A percentile compares a stretch with the other conserved stretches of the same genome.
phyloP scores from a whole-genome alignment of 2,797 vertebrate species.

The Sarcophilus harrisii region DNA sequence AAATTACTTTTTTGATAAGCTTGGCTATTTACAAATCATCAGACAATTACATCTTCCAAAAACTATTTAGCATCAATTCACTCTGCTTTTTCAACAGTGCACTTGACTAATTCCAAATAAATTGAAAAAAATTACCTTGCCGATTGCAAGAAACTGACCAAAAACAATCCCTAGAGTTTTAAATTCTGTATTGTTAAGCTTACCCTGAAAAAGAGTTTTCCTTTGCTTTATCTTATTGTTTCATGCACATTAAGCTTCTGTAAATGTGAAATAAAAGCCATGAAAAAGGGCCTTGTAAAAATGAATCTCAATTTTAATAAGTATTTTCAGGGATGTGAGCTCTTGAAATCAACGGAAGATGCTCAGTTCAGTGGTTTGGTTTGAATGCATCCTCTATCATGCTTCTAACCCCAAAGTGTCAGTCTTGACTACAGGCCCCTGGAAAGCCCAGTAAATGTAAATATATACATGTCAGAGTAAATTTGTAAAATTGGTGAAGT shows the following conservation, averaged over 20 bases:
- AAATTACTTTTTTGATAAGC: conserved; percentile 90
- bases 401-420: background rate
- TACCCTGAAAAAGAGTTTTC: conserved; percentile 77
- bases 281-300: conserved; percentile 8
- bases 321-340: background rate
- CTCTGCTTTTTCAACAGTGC: conserved; percentile 87
- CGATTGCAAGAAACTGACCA: conserved; percentile 88
- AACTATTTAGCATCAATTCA: conserved; percentile 91
- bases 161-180: conserved; percentile 83
- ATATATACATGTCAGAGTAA: no score
- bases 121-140: conserved; percentile 89
- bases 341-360: background rate
- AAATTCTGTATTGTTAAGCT: conserved; percentile 81
- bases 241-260: conserved; percentile 74
- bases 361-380: background rate
- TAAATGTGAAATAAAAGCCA: conserved; percentile 42
- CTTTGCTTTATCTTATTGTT: conserved; percentile 69
- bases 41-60: conserved; percentile 91
- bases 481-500: background rate
- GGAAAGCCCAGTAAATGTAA: background rate
- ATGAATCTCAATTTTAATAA: background rate
- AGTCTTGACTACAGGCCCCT: background rate
- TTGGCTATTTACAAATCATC: conserved; percentile 91
- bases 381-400: background rate
- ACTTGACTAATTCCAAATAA: conserved; percentile 90